phyloP scores from a whole-genome alignment of 2,797 vertebrate species.

The Arrhamphus sclerolepis region DNA sequence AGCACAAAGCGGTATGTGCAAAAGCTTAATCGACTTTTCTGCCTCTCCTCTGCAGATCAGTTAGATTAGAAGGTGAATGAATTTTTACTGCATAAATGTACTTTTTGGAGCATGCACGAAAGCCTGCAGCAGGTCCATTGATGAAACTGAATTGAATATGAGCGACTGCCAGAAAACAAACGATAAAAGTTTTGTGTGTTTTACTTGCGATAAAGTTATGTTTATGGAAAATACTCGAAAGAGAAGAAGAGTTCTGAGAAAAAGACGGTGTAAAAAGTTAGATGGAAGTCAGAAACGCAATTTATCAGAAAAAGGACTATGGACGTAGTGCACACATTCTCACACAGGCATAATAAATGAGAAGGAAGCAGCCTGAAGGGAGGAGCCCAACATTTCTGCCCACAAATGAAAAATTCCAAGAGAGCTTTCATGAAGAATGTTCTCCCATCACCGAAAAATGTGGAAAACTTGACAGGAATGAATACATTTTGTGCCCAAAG shows the following conservation, averaged over 20 bases:
- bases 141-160: constrained; percentile 74
- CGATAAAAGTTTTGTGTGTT: background rate
- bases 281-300: no score
- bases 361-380: constrained; percentile 33
- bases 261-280: constrained; percentile 21
- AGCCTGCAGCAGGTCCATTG: constrained; percentile 37
- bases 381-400: constrained; percentile 4
- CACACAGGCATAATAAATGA: constrained; percentile 36
- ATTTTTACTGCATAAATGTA: constrained; percentile 19
- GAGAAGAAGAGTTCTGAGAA: constrained; percentile 7
- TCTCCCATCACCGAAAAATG: constrained; percentile 24
- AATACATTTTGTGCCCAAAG: constrained; percentile 24
- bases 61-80: constrained; percentile 10
- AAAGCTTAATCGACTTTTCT: constrained; percentile 29
- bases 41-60: constrained; percentile 22
- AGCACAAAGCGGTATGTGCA: background rate
- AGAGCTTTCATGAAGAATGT: constrained; percentile 18
- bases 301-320: constrained; percentile 11
- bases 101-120: constrained; percentile 18
- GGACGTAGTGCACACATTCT: constrained; percentile 20
- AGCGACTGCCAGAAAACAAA: constrained; percentile 41
- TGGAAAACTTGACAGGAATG: constrained; percentile 21
- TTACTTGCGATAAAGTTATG: constrained; percentile 38
- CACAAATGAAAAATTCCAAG: constrained; percentile 15
- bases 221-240: constrained; percentile 10